Base-by-base conservation (phyloP, 1,140 invertebrate genomes). In the Piezodorus guildinii region DNA sequence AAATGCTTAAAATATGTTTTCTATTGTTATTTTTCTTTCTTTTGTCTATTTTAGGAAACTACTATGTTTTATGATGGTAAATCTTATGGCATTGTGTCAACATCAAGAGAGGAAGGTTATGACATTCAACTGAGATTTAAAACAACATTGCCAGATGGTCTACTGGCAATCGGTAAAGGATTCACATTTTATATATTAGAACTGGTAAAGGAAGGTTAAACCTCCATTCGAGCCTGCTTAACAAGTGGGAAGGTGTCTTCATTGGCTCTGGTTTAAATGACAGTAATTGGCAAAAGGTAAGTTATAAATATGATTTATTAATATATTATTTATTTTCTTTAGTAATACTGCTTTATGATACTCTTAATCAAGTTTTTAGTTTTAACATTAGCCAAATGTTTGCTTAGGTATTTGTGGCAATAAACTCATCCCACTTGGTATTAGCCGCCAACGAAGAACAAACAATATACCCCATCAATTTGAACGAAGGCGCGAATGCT, bases 201-300 rank as follows among this genome's bases (percentile, higher is more conserved):
- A 69, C 77, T 95, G 17, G 81, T 84, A 1, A 83, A 86, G 91
- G 91, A 15, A 79, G 86, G 43, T 76, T 94, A 6, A 94, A 94
- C 75, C 75, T 94, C 27, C 88, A 90, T 68, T 90, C 90, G 0
- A 90, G 87, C 67, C 73, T 94, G 43, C 73, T 93, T 5, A 93
- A 92, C 72, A 91, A 89, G 75, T 91, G 87, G 87, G 86, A 90
- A 70, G 91, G 90, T 0, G 88, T 92, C 3, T 91, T 89, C 70
- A 86, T 91, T 65, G 90, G 87, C 0, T 84, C 84, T 19, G 82
- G 83, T 67, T 76, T 94, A 14, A 93, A 94, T 71, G 84, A 93
- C 71, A 88, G 87, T 62, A 81, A 83, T 43, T 94, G 91, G 91
- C 90, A 94, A 70, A 87, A 88, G 71, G 87, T 85, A 66, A 66